Base-by-base conservation (phyloP, 2,888 invertebrate genomes). In the Zele albiditarsus region DNA sequence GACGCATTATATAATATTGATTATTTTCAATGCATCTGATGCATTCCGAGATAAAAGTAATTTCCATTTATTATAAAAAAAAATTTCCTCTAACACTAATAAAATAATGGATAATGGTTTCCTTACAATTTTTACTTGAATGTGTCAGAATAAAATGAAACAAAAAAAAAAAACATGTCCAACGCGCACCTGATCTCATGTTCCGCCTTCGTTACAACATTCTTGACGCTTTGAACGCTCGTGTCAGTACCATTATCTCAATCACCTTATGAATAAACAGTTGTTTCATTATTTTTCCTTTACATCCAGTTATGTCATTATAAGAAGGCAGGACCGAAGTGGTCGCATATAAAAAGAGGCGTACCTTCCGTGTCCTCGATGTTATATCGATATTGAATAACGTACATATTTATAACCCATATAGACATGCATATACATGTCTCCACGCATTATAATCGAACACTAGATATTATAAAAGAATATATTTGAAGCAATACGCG, bases 191-290 rank as follows among this genome's bases (percentile, higher is more conserved):
- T 42, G 62, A 49, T 65, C 27, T 38, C 23, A 33, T 69, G 23
- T 69, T 68, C 63, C 67, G 20, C 42, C 65, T 69, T 49, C 60
- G 12, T 70, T 69, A 68, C 65, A 71, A 72, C 60, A 76, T 76
- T 77, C 77, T 71, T 65, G 53, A 63, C 60, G 60, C 49, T 67
- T 16, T n/a, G 49, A 28, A 57, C 53, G 67, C 60, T 38, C 69
- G 53, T 70, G 72, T 53, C 69, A 70, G 66, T 72, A 57, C 74
- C 72, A 76, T 78, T 78, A 78, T 71, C 74, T 74, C 49, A 53
- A 78, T 60, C 62, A 76, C 42, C 49, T 73, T 68, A 68, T 73
- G 67, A 73, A 68, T 73, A 73, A 72, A 38, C 72, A 72, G 65
- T 58, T 28, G 42, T 67, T 53, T 63, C 42, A 68, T 73, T 67